These are phyloP conservation scores for Chaitophorus viminalis DNA, from an alignment of 2,888 invertebrate species.

Conservation along the genomic window DNA sequence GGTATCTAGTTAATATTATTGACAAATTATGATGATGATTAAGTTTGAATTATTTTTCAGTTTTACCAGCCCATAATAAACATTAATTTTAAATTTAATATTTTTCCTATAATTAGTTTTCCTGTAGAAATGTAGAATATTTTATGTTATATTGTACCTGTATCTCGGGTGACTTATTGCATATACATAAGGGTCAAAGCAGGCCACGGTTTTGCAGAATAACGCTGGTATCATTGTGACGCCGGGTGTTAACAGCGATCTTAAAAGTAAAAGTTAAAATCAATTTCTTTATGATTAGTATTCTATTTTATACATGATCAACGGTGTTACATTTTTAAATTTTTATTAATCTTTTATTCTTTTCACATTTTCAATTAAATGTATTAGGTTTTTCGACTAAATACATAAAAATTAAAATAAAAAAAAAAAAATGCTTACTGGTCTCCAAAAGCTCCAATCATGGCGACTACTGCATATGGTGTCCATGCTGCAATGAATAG, in stretches of 20 bases:
- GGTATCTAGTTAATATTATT: too few relatives aligned
- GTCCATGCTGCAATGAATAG: slow-evolving; percentile 89
- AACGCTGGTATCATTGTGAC: slow-evolving; percentile 86
- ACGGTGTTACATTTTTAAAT: neutral
- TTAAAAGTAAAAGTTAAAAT: slow-evolving; percentile 64
- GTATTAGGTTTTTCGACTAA: too few relatives aligned
- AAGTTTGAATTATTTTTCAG: too few relatives aligned
- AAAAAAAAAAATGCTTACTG: slow-evolving; percentile 26
- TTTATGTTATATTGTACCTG: slow-evolving; percentile 70
- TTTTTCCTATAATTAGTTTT: too few relatives aligned
- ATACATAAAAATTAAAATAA: too few relatives aligned
- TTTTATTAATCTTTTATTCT: neutral
- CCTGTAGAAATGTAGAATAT: too few relatives aligned
- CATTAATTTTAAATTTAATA: too few relatives aligned
- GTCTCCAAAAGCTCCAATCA: slow-evolving; percentile 86
- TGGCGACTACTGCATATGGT: slow-evolving; percentile 84
- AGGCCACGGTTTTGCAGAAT: slow-evolving; percentile 88
- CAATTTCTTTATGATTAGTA: neutral
- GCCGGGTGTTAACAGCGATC: slow-evolving; percentile 69
- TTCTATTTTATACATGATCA: neutral
- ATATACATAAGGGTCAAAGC: slow-evolving; percentile 91
- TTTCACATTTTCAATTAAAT: too few relatives aligned
- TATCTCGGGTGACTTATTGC: slow-evolving; percentile 91
- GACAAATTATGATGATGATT: too few relatives aligned
- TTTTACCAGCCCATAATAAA: too few relatives aligned